phyloP scores from a whole-genome alignment of 2,888 invertebrate genomes.

The Lasioglossum lativentre region DNA sequence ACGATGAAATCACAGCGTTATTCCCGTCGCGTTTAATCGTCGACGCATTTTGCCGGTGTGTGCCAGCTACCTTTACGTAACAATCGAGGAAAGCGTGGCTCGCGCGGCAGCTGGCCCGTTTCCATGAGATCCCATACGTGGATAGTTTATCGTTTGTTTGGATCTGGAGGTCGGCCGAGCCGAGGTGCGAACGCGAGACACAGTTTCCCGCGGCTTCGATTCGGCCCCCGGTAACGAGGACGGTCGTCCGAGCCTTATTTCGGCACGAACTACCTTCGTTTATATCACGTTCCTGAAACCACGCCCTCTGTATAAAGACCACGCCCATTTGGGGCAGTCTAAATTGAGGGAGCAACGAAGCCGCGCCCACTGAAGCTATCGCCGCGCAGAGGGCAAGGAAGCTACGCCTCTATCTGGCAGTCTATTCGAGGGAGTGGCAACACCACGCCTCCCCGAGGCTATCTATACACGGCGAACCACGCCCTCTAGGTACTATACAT shows the following conservation, averaged over 20 bases:
- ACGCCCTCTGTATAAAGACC: not conserved
- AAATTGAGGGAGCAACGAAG: not conserved
- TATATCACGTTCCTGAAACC: not conserved
- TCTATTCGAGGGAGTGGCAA: too few species aligned
- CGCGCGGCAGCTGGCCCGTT: slow-evolving; percentile 17
- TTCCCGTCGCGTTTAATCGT: slow-evolving; percentile 22
- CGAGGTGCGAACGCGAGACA: slow-evolving; percentile 25
- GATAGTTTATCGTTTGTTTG: slow-evolving; percentile 8
- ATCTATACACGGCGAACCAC: not conserved
- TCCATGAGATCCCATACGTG: slow-evolving; percentile 4
- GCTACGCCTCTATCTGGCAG: too few species aligned
- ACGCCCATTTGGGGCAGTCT: not conserved
- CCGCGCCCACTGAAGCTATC: too few species aligned
- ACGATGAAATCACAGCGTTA: slow-evolving; percentile 40
- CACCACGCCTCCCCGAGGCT: not conserved
- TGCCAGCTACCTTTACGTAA: slow-evolving; percentile 38
- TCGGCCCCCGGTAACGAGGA: slow-evolving; percentile 53
- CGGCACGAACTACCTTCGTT: not conserved
- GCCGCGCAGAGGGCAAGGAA: too few species aligned
- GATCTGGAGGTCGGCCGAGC: slow-evolving; percentile 3
- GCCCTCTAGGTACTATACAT: not conserved
- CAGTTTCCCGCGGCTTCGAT: slow-evolving; percentile 34
- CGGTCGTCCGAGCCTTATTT: slow-evolving; percentile 22
- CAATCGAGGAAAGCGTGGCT: slow-evolving; percentile 35
- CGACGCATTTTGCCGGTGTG: not conserved